These are phyloP conservation scores for Salminus brasiliensis DNA, from an alignment of 2,113 vertebrate species.

Conservation along the genomic window DNA sequence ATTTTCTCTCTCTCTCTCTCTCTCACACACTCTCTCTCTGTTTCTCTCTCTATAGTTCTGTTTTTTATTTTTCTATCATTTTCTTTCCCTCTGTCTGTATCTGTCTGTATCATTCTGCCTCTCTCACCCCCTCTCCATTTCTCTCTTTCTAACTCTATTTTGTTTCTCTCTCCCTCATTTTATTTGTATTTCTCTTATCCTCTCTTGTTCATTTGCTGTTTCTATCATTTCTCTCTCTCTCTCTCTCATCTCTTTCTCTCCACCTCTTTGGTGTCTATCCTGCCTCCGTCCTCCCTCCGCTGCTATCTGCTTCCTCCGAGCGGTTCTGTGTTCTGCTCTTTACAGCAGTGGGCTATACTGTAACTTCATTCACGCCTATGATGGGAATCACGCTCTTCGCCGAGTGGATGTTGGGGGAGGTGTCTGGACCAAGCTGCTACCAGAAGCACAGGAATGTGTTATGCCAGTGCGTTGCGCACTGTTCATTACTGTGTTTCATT, in stretches of 20 bases:
- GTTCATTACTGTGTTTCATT: conserved; percentile 50
- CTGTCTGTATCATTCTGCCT: not conserved
- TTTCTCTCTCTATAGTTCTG: conserved; percentile 55
- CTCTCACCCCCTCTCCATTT: conserved; percentile 51
- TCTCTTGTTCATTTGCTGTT: conserved; percentile 38
- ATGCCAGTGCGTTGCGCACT: conserved; percentile 27
- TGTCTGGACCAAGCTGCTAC: conserved; percentile 17
- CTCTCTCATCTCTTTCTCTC: too few relatives aligned
- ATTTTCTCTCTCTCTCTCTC: conserved; percentile 12
- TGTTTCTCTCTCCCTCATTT: not conserved
- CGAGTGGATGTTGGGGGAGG: not conserved
- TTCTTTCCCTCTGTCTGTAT: too few relatives aligned
- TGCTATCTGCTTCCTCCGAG: conserved; percentile 35
- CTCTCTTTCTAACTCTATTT: conserved; percentile 61
- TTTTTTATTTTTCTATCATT: too few relatives aligned
- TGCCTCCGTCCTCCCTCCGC: conserved; percentile 36
- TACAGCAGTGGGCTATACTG: conserved; percentile 27
- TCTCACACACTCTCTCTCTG: conserved; percentile 47
- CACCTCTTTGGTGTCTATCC: conserved; percentile 45
- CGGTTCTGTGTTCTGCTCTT: conserved; percentile 8
- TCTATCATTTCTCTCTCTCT: conserved; percentile 54
- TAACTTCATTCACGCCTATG: conserved; percentile 20
- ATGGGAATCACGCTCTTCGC: conserved; percentile 31
- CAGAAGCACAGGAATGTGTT: conserved; percentile 25
- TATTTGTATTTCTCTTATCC: not conserved